Percentiles rank a stretch among this genome's conserved stretches.
phyloP scores from a whole-genome alignment of 2,113 vertebrate species.

The Symphodus melops region DNA sequence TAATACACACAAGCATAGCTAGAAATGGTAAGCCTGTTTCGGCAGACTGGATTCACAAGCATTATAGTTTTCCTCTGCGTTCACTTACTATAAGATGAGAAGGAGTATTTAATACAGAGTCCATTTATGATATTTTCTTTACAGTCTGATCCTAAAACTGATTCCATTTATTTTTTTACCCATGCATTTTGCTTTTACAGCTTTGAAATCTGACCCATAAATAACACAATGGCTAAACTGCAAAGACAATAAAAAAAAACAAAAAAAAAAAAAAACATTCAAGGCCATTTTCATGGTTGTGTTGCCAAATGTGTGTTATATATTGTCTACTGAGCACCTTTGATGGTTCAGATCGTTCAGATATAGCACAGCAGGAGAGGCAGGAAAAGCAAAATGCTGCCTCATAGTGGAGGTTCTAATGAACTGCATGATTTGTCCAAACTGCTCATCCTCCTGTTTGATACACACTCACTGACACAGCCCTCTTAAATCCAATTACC shows the following conservation, averaged over 20 bases:
- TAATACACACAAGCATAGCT: conserved; percentile 60
- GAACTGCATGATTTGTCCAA: conserved; percentile 55
- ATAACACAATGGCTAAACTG: conserved; percentile 31
- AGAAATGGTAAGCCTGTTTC: conserved; percentile 38
- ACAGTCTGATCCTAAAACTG: conserved; percentile 14
- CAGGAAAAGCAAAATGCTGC: conserved; percentile 43
- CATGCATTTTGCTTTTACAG: conserved; percentile 53
- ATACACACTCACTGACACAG: conserved; percentile 47
- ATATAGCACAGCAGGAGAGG: conserved; percentile 36
- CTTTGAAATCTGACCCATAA: conserved; percentile 28
- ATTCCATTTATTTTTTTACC: conserved; percentile 10
- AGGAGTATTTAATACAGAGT: conserved; percentile 17
- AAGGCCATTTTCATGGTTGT: conserved; percentile 52
- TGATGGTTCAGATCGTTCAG: conserved; percentile 25
- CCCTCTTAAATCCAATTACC: conserved; percentile 63
- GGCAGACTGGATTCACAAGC: conserved; percentile 53
- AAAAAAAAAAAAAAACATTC: conserved; percentile 33
- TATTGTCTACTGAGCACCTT: conserved; percentile 57
- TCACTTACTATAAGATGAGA: conserved; percentile 10
- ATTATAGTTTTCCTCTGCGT: conserved; percentile 15
- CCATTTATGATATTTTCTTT: conserved; percentile 8
- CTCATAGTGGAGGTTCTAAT: conserved; percentile 48
- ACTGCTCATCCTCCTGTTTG: not conserved
- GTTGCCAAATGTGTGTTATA: conserved; percentile 28
- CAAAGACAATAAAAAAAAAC: conserved; percentile 3